Evolutionary conservation across 2,113 vertebrate species (phyloP).

Genomic region (Thinocorus orbignyianus): DNA sequence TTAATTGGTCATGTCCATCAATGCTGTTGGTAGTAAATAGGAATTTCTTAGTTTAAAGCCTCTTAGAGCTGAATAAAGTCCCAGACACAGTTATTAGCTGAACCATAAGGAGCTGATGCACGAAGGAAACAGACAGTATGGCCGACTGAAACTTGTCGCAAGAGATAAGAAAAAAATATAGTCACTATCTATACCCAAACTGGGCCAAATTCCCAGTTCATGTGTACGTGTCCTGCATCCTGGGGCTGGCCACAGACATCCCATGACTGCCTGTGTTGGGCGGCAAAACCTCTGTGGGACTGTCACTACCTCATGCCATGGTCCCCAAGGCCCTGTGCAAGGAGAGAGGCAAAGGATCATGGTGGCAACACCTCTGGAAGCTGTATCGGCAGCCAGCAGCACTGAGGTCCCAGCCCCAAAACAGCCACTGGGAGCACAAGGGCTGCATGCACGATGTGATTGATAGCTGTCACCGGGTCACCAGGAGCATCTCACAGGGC

Average conservation of each 20-base stretch:
- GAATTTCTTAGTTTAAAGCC: conserved; percentile 25
- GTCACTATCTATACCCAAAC: background rate
- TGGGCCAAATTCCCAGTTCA: background rate
- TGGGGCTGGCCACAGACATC: background rate
- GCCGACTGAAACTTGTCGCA: background rate
- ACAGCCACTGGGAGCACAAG: background rate
- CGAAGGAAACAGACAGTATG: background rate
- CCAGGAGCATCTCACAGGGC: fast-evolving
- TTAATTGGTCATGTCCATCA: conserved; percentile 4
- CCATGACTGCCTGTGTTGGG: fast-evolving
- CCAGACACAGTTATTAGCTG: background rate
- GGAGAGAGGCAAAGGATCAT: background rate
- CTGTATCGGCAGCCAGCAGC: background rate
- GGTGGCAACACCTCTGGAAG: background rate
- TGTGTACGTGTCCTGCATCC: fast-evolving
- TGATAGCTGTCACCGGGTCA: background rate
- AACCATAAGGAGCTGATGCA: background rate
- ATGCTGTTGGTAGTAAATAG: background rate
- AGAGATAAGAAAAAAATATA: background rate
- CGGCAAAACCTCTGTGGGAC: background rate
- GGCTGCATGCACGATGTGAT: fast-evolving
- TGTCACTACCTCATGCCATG: background rate
- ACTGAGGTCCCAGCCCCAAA: background rate
- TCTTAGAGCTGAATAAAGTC: background rate
- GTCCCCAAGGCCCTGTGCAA: background rate